Conservation (phyloP, 1,140 invertebrate species). For the Sycophila sp. region DNA sequence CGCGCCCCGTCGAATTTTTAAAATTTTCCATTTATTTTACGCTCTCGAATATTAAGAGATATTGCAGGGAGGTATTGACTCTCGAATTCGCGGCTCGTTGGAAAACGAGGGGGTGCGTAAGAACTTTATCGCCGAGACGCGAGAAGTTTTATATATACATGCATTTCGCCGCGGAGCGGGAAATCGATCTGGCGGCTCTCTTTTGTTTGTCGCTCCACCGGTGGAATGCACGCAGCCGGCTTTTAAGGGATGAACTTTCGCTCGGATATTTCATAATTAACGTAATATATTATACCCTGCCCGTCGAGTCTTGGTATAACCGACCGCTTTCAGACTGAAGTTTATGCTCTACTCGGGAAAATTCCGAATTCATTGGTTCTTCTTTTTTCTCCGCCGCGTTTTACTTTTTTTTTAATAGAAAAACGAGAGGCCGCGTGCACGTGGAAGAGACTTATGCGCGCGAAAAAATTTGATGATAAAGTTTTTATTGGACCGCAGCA, state of each 20-base stretch:
- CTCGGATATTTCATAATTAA: constrained; percentile 57
- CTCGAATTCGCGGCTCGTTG: too few species aligned
- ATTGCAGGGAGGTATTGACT: too few species aligned
- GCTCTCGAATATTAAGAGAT: too few species aligned
- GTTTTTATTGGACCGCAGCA: constrained; percentile 19
- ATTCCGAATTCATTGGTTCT: constrained; percentile 47
- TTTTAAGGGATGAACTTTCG: constrained; percentile 36
- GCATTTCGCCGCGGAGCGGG: too few species aligned
- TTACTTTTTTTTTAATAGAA: too few species aligned
- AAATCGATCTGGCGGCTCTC: constrained; percentile 17
- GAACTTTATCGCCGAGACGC: constrained; percentile 28
- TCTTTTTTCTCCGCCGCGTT: background rate
- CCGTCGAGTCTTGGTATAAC: constrained; percentile 1
- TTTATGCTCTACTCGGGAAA: constrained; percentile 50
- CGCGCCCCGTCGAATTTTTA: too few species aligned
- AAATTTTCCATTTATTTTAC: too few species aligned
- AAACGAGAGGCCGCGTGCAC: background rate
- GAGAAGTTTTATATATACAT: constrained; percentile 32
- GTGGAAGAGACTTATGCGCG: background rate
- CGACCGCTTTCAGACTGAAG: constrained; percentile 36
- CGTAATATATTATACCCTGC: constrained; percentile 54
- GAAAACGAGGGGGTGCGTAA: constrained; percentile 13
- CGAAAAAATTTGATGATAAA: constrained; percentile 30
- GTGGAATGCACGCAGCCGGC: constrained; percentile 4
- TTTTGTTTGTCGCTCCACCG: constrained; percentile 36